These are phyloP conservation scores for Tiliqua scincoides DNA, from an alignment of 2,113 vertebrate species.

Conservation along the genomic window DNA sequence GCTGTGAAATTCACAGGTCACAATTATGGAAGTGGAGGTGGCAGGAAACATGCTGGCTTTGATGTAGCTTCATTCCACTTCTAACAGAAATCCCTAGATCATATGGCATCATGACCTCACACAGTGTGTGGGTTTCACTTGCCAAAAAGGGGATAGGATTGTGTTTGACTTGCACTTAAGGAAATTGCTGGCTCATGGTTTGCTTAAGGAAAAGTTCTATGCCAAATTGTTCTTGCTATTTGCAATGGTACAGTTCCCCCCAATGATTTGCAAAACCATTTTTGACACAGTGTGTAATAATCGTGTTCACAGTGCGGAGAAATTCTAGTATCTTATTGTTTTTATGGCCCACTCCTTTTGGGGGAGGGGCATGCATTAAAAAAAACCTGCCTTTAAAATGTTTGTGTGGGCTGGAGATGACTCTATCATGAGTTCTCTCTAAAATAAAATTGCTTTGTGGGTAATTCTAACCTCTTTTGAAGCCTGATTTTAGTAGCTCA, in stretches of 20 bases:
- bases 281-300: not conserved
- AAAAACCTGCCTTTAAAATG: not conserved
- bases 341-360: not conserved
- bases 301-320: not conserved
- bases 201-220: not conserved
- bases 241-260: not conserved
- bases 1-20: not conserved
- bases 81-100: not conserved
- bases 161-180: too few species aligned
- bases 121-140: not conserved
- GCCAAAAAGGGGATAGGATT: not conserved
- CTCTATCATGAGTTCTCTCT: not conserved
- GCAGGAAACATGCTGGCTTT: not conserved
- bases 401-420: not conserved
- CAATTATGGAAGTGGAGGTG: not conserved
- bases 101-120: not conserved
- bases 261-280: not conserved
- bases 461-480: not conserved
- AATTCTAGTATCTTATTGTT: not conserved
- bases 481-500: not conserved
- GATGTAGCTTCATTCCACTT: not conserved
- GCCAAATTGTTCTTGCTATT: not conserved
- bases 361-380: too few species aligned
- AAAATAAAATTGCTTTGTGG: not conserved
- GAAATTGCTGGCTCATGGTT: not conserved